Percentiles rank a stretch among this genome's conserved stretches.
phyloP scores from a whole-genome alignment of 2,797 vertebrate genomes.

The Champsocephalus esox region DNA sequence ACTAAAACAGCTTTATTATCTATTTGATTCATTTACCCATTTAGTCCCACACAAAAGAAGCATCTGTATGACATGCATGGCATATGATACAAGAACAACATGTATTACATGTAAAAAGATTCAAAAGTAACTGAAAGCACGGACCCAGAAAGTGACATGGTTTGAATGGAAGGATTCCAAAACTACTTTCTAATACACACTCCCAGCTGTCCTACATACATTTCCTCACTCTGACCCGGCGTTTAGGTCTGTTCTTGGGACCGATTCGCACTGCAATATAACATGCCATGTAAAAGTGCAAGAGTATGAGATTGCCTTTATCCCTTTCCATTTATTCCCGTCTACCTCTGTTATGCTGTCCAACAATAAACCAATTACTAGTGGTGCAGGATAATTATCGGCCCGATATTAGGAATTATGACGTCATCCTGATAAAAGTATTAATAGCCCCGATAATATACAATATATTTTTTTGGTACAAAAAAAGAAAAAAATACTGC shows the following conservation, averaged over 20 bases:
- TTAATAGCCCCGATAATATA: too few species aligned
- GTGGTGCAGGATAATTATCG: too few species aligned
- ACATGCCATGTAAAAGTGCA: background rate
- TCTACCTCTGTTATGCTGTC: background rate
- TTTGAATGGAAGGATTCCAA: constrained; percentile 42
- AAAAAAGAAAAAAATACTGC: too few species aligned
- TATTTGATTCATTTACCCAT: background rate
- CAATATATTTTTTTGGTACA: too few species aligned
- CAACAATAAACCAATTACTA: background rate
- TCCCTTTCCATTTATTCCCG: background rate
- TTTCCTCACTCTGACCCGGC: constrained; percentile 41
- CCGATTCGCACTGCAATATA: constrained; percentile 7
- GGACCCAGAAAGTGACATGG: constrained; percentile 46
- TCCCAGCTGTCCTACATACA: constrained; percentile 53
- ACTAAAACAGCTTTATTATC: background rate
- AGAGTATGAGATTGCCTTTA: background rate
- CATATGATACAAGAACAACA: background rate
- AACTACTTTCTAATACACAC: constrained; percentile 27
- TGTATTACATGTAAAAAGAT: background rate
- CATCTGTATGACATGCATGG: background rate
- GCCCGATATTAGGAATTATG: too few species aligned
- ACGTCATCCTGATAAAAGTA: too few species aligned
- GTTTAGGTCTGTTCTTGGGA: constrained; percentile 12
- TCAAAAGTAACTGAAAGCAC: constrained; percentile 26
- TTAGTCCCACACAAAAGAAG: background rate